phyloP scores from a whole-genome alignment of 1,140 invertebrate species.

The Pararge aegeria region DNA sequence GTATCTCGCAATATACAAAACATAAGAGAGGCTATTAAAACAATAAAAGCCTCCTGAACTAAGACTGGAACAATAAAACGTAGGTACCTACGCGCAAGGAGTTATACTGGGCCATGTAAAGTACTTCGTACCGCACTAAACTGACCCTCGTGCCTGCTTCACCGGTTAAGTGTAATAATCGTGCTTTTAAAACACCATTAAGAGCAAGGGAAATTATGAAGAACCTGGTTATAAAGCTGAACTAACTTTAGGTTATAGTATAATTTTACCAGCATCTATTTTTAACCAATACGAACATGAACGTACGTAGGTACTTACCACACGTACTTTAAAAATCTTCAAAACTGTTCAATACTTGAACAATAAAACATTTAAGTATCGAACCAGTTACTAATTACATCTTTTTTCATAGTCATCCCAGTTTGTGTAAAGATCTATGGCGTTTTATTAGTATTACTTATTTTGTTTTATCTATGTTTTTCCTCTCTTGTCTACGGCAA shows the following conservation, averaged over 20 bases:
- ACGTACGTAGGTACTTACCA: too few relatives aligned
- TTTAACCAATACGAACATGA: too few relatives aligned
- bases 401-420: too few relatives aligned
- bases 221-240: not conserved
- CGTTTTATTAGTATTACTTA: too few relatives aligned
- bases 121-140: constrained; percentile 3
- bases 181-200: constrained; percentile 11
- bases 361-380: too few relatives aligned
- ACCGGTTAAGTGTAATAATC: constrained; percentile 6
- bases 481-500: too few relatives aligned
- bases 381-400: too few relatives aligned
- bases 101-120: not conserved
- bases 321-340: too few relatives aligned
- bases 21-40: not conserved
- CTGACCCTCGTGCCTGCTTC: constrained; percentile 4
- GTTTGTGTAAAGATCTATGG: too few relatives aligned
- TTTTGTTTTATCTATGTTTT: too few relatives aligned
- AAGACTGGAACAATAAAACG: not conserved
- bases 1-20: not conserved
- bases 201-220: constrained; percentile 1
- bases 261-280: not conserved
- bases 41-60: not conserved
- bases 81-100: constrained; percentile 1
- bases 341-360: too few relatives aligned
- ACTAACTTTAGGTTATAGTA: not conserved